Base-by-base conservation (phyloP, 1,140 invertebrate species). In the Thaumatotibia leucotreta region DNA sequence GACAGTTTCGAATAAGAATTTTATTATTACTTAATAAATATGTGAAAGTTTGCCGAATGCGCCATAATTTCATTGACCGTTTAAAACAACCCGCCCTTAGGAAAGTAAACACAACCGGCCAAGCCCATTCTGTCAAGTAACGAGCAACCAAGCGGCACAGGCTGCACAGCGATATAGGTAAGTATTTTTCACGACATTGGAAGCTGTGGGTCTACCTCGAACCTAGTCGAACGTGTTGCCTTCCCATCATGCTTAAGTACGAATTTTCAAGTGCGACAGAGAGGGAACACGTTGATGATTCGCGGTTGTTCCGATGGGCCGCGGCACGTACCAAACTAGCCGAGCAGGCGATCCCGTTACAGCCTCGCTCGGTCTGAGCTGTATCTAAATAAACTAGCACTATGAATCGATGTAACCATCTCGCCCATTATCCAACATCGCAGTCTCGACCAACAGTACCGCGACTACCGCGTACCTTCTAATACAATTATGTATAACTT, bases 281-380 rank as follows among this genome's bases (percentile, higher is more conserved):
- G n/a, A n/a, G n/a, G n/a, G n/a, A n/a, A n/a, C n/a, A n/a, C n/a
- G n/a, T n/a, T n/a, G n/a, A n/a, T n/a, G n/a, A n/a, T n/a, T n/a
- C n/a, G n/a, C n/a, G n/a, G n/a, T n/a, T n/a, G n/a, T n/a, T n/a
- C n/a, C n/a, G n/a, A n/a, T n/a, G 35, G 39, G 31, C 31, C 27
- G 22, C 29, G 6, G 66, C 62, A 68, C 50, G 66, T 64, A 58
- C 54, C 27, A 39, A 61, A 6, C 39, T 52, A 29, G 31, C 66
- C 49, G 17, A 23, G 33, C 64, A 23, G 35, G 52, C 63, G 33
- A 54, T 68, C 32, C 67, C 67, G 67, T 68, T 68, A 68, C 62
- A 61, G 67, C 67, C 52, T 6, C 31, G 61, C 20, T 32, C 64
- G 67, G 64, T 68, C 52, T 27, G 39, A 39, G 33, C 50, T 50